Percentiles rank a stretch among this genome's conserved stretches.
phyloP scores from a whole-genome alignment of 2,113 vertebrate species.

The rat (Rattus norvegicus) region DNA sequence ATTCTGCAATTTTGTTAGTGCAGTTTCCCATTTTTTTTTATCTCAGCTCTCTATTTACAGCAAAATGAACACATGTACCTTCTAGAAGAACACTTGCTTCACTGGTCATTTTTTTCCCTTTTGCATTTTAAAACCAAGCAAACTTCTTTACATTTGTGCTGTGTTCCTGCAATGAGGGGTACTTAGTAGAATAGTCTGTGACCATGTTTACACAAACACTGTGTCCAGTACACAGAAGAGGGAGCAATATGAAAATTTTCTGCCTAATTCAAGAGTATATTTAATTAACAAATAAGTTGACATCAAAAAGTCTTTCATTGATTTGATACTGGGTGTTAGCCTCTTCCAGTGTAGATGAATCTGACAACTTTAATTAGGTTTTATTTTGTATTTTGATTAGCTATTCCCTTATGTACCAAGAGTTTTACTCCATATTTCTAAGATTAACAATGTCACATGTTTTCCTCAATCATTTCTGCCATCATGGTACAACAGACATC shows the following conservation, averaged over 20 bases:
- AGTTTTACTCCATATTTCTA: conserved; percentile 2
- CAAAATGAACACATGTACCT: neutral
- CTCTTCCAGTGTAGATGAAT: neutral
- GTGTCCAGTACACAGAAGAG: neutral
- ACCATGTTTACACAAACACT: neutral
- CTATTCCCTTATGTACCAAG: neutral
- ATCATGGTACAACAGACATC: neutral
- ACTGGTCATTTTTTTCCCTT: neutral
- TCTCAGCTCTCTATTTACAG: conserved; percentile 1
- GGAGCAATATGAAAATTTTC: neutral
- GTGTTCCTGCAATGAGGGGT: no score
- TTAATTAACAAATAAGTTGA: neutral
- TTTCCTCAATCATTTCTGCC: neutral
- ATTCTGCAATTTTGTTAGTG: neutral
- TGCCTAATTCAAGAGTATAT: neutral
- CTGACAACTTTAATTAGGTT: neutral
- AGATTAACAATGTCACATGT: neutral
- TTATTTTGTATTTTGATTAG: neutral
- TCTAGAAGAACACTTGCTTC: neutral
- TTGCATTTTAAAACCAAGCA: neutral
- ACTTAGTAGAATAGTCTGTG: neutral
- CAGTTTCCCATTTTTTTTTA: neutral
- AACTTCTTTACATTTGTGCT: no score
- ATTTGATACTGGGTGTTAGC: neutral
- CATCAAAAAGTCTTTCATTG: neutral